Evolutionary conservation across 2,888 invertebrate species (phyloP), one percentile per base, ranked within the genome.

Genomic region (Argyra leucocephala): DNA sequence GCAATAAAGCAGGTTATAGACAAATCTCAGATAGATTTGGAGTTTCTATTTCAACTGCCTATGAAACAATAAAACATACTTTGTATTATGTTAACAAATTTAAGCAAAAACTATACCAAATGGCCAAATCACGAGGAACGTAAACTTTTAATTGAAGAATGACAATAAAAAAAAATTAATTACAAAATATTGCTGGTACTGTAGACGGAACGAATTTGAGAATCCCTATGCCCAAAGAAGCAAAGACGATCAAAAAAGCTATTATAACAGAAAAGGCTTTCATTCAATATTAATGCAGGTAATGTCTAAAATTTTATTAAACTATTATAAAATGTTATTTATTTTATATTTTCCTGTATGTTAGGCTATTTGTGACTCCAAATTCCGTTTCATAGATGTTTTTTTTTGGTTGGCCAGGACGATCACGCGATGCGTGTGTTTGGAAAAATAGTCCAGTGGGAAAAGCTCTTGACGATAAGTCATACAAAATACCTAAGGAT

Each of bases 361-460:
- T 62, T 59, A 62, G 58, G 62, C 26, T 26, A 57, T 61, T 21
- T 64, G 62, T 37, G 62, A 65, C 48, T 58, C 62, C 31, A 37
- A 65, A 60, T 61, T 10, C 9, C 22, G 58, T 59, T 64, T 59
- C 31, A 64, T 21, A 10, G 36, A 36, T 23, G 26, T 36, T 58
- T 64, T 61, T n/a, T 22, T 22, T 64, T 64, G 64, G 61, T 22
- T 64, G 64, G 61, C 64, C 64, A 48, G 64, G 64, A 22, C 61
- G 31, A 57, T 57, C 64, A 62, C 61, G 61, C 61, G 64, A 64
- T 22, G 61, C 64, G n/a, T 22, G 18, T 22, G 61, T 64, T 26
- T 61, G 64, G 64, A 26, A 26, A 64, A 64, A 64, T 15, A 64
- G 61, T 26, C 57, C 61, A 7, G 26, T 64, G 15, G 31, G 22